Evolutionary conservation across 1,140 invertebrate genomes (phyloP).

Genomic region (Teleogryllus occipitalis): DNA sequence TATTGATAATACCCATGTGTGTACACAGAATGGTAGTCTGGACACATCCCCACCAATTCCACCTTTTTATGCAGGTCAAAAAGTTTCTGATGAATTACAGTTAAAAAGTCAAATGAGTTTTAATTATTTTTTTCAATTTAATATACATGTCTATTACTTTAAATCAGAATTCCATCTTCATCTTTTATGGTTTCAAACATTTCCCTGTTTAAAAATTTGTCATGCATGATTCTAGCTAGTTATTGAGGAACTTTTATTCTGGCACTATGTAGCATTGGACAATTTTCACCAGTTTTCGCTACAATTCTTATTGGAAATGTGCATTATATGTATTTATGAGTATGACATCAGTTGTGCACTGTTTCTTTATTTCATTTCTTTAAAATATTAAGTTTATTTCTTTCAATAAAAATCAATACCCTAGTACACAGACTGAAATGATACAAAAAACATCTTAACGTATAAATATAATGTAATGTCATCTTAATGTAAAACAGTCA

Average conservation of each 20-base stretch:
- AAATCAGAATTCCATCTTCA: not conserved
- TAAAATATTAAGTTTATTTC: too few species aligned
- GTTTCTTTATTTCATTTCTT: too few species aligned
- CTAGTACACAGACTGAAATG: too few species aligned
- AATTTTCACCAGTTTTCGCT: not conserved
- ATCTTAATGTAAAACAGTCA: too few species aligned
- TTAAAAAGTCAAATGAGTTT: not conserved
- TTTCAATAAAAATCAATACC: too few species aligned
- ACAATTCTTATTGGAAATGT: not conserved
- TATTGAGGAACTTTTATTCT: not conserved
- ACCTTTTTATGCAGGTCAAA: not conserved
- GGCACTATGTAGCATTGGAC: not conserved
- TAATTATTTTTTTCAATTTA: not conserved
- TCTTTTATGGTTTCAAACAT: not conserved
- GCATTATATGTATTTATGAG: not conserved
- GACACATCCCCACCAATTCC: not conserved
- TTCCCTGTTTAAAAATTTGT: not conserved
- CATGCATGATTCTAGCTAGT: not conserved
- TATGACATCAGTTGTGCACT: too few species aligned
- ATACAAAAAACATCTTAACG: too few species aligned
- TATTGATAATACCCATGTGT: not conserved
- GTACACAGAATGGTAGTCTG: not conserved
- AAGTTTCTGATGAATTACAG: not conserved
- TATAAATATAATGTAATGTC: too few species aligned
- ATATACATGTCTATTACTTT: not conserved